Evolutionary conservation across 2,888 invertebrate genomes (phyloP), one percentile per base, ranked within the genome.

Genomic region (Cheilosia scutellata): DNA sequence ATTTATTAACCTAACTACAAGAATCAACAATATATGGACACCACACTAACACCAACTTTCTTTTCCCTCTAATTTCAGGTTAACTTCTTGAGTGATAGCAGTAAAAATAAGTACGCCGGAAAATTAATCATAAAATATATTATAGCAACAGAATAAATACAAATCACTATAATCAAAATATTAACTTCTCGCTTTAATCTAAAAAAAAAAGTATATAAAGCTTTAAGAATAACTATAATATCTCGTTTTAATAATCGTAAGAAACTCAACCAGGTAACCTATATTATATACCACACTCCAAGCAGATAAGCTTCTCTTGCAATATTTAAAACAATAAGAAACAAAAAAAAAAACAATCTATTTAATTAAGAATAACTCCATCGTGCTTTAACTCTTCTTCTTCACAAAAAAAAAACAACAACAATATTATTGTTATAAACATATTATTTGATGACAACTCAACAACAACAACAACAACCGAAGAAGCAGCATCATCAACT

Each of bases 351-450:
- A 9, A 6, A n/a, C 11, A 44, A 60, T 27, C 40, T 25, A 16
- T 31, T 47, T 31, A 4, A 57, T 47, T 27, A 58, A 58, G 37
- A 37, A 11, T 1, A 70, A 55, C 11, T 74, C 74, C 74, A 74
- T 63, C 47, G 74, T 74, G 74, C 74, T 74, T 74, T 74, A 74
- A 11, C 9, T 44, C 20, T 63, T 53, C 62, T 60, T 71, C 47
- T 57, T 57, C 44, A 49, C 27, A 60, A 58, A 47, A 13, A 25
- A 71, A 44, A 51, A 31, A 20, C n/a, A 29, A 37, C 11, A 37
- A 37, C 9, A 3, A 37, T 11, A 11, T 37, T 11, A 33, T 62
- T 31, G n/a, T 31, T 29, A 31, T 29, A n/a, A 62, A 42, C 27
- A 44, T 31, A 4, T 27, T n/a, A 29, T 5, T 9, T 20, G 5